These are phyloP conservation scores for Choloepus hoffmanni DNA, from an alignment of 2,113 vertebrate species.

Conservation along the genomic window DNA sequence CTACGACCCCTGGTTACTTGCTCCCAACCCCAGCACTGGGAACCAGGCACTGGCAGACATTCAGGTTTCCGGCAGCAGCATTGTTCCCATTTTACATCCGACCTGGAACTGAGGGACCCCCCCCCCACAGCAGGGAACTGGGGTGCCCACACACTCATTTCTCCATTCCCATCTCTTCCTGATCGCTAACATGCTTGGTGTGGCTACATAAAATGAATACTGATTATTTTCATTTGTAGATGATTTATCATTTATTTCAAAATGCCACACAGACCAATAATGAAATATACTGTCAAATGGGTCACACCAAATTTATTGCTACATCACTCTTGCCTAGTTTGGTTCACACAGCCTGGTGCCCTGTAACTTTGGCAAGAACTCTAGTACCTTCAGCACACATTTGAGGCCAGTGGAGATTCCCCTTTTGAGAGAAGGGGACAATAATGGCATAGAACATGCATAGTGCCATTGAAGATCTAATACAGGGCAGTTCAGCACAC, in stretches of 20 bases:
- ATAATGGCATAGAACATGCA: neutral
- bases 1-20: neutral
- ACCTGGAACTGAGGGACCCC: neutral
- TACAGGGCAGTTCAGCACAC: neutral
- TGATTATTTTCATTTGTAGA: neutral
- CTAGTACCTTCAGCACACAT: neutral
- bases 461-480: neutral
- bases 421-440: neutral
- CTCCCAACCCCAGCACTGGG: neutral
- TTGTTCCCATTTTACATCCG: neutral
- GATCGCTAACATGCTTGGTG: neutral
- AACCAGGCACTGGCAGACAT: neutral
- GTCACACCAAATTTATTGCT: neutral
- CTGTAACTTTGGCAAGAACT: neutral
- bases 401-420: neutral
- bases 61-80: neutral
- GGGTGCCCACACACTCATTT: neutral
- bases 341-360: neutral
- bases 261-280: neutral
- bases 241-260: conserved; percentile 10
- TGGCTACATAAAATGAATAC: neutral
- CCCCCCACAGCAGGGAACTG: neutral
- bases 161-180: neutral
- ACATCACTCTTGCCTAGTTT: neutral
- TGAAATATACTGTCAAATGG: neutral